These are phyloP conservation scores for Erinaceus europaeus DNA, from an alignment of 2,113 vertebrate species.

Conservation along the genomic window DNA sequence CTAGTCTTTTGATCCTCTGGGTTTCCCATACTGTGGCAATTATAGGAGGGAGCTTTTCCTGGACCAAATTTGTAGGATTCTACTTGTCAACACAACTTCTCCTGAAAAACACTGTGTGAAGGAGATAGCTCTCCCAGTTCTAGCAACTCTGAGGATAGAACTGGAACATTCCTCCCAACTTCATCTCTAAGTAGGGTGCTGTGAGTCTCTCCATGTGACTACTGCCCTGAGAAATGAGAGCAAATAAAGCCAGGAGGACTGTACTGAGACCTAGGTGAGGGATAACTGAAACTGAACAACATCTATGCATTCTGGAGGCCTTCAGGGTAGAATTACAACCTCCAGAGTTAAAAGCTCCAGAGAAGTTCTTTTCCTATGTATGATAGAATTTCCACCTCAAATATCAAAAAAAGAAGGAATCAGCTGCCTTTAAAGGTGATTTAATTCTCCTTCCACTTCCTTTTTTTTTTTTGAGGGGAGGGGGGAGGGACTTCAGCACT, in stretches of 20 bases:
- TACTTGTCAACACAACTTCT: not conserved
- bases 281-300: not conserved
- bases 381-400: not conserved
- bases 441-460: not conserved
- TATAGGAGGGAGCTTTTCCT: not conserved
- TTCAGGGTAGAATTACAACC: not conserved
- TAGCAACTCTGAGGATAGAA: not conserved
- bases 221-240: slow-evolving; percentile 1
- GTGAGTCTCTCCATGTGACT: not conserved
- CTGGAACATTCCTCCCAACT: not conserved
- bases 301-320: not conserved
- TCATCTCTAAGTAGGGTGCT: not conserved
- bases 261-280: not conserved
- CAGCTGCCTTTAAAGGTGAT: not conserved
- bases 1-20: not conserved
- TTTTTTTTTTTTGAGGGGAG: not conserved
- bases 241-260: not conserved
- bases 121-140: not conserved
- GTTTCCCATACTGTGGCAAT: not conserved
- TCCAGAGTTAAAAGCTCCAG: not conserved
- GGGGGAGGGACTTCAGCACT: not conserved
- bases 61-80: not conserved
- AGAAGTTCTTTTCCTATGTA: not conserved
- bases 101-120: not conserved
- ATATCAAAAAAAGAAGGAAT: not conserved